A percentile compares a stretch with the other conserved stretches of the same genome.
Conservation (phyloP, 2,113 vertebrate genomes). For the Antidorcas marsupialis region DNA sequence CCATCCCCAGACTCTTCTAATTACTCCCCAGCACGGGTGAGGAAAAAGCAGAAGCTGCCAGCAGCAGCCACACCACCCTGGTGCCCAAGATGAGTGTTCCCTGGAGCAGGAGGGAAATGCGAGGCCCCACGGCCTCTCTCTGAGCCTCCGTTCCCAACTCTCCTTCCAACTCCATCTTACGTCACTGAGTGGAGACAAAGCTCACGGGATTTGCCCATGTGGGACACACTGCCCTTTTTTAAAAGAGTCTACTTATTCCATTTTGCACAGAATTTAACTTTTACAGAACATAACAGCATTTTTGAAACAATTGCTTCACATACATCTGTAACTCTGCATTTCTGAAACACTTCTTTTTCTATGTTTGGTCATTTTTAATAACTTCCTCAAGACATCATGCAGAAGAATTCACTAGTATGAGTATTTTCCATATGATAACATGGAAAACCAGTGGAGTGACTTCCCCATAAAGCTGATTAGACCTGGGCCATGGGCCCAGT, state of each 20-base stretch:
- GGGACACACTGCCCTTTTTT: not conserved
- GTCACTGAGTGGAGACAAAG: not conserved
- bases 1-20: not conserved
- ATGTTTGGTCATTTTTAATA: constrained; percentile 17
- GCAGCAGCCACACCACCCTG: not conserved
- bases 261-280: constrained; percentile 37
- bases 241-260: not conserved
- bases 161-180: not conserved
- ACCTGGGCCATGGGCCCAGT: not conserved
- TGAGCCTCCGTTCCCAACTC: no score
- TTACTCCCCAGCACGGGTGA: not conserved
- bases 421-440: constrained; percentile 42
- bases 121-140: not conserved
- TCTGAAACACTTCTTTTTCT: constrained; percentile 22
- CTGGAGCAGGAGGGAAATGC: not conserved
- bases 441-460: constrained; percentile 43
- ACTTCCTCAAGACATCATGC: not conserved
- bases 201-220: not conserved
- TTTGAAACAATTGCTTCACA: not conserved
- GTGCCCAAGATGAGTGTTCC: not conserved
- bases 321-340: not conserved
- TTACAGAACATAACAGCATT: not conserved
- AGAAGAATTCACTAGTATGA: constrained; percentile 16
- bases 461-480: constrained; percentile 16
- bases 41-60: not conserved